These are phyloP conservation scores for Montipora efflorescens DNA, from an alignment of 64 coral and sea anemone genomes.

Conservation along the genomic window DNA sequence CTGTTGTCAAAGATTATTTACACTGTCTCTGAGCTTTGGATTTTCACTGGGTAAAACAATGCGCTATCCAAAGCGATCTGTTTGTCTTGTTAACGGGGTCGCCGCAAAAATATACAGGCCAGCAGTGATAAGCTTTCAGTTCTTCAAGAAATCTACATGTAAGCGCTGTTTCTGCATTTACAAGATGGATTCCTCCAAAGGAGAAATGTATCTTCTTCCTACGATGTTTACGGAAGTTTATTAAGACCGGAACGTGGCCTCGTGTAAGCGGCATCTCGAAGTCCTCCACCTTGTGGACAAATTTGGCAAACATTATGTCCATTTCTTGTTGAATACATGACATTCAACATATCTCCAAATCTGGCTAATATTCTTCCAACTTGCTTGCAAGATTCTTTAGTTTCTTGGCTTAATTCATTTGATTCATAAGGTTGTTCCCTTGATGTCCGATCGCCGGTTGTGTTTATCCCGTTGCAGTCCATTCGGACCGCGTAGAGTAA, in stretches of 20 bases:
- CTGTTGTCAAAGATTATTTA: constrained; percentile 60
- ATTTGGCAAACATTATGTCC: background rate
- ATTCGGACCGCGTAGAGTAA: background rate
- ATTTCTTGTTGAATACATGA: background rate
- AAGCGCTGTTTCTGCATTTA: background rate
- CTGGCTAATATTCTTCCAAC: constrained; percentile 51
- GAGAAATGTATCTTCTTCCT: background rate
- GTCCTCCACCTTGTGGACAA: background rate
- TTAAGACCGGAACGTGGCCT: background rate
- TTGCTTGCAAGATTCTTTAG: constrained; percentile 25
- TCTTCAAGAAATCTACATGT: too few relatives aligned
- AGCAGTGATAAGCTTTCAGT: background rate
- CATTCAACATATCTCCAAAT: constrained; percentile 54
- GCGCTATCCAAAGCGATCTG: background rate
- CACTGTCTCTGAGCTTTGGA: background rate
- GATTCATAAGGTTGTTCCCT: background rate
- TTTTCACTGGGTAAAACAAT: background rate
- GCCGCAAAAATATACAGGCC: background rate
- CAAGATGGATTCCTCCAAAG: background rate
- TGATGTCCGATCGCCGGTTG: background rate
- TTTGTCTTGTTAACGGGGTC: background rate
- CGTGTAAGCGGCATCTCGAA: constrained; percentile 14
- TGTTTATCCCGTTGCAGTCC: background rate
- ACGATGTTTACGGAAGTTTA: constrained; percentile 54
- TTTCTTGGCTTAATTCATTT: constrained; percentile 37